A percentile compares a stretch with the other conserved stretches of the same genome.
These are phyloP conservation scores for Scaptomyza polygonia DNA, from an alignment of 2,888 invertebrate species.

Conservation along the genomic window DNA sequence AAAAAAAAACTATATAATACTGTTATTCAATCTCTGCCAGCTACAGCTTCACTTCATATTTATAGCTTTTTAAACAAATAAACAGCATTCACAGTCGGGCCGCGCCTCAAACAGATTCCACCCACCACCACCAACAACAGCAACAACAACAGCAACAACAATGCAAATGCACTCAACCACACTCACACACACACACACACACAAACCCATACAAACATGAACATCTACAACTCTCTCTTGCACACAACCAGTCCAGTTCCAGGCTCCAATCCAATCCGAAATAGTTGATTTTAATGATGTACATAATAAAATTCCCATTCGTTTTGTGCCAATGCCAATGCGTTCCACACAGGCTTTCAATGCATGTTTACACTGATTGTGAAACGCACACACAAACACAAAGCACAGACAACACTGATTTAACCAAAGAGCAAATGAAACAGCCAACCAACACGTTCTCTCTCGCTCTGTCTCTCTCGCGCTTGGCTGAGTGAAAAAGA, in stretches of 20 bases:
- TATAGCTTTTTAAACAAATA: constrained; percentile 84
- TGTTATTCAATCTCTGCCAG: constrained; percentile 39
- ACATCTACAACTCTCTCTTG: constrained; percentile 17
- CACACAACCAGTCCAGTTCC: constrained; percentile 61
- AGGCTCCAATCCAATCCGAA: constrained; percentile 80
- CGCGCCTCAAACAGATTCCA: constrained; percentile 52
- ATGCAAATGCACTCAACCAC: constrained; percentile 73
- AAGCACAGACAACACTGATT: constrained; percentile 62
- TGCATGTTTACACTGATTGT: constrained; percentile 74
- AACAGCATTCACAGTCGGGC: constrained; percentile 73
- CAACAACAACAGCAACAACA: constrained; percentile 25
- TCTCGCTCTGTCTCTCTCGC: constrained; percentile 8
- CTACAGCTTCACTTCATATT: constrained; percentile 78
- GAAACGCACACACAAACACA: constrained; percentile 51
- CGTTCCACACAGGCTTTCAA: constrained; percentile 67
- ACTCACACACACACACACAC: constrained; percentile 26
- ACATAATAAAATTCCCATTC: constrained; percentile 84
- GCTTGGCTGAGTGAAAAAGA: constrained; percentile 57
- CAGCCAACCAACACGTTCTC: constrained; percentile 16
- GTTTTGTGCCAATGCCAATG: constrained; percentile 82
- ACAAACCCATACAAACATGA: constrained; percentile 8
- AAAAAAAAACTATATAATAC: constrained; percentile 9
- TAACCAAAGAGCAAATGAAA: constrained; percentile 52
- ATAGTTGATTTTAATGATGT: constrained; percentile 84
- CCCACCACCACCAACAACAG: constrained; percentile 49